phyloP scores from a whole-genome alignment of 1,140 invertebrate genomes.

The Anoplolepis gracilipes region DNA sequence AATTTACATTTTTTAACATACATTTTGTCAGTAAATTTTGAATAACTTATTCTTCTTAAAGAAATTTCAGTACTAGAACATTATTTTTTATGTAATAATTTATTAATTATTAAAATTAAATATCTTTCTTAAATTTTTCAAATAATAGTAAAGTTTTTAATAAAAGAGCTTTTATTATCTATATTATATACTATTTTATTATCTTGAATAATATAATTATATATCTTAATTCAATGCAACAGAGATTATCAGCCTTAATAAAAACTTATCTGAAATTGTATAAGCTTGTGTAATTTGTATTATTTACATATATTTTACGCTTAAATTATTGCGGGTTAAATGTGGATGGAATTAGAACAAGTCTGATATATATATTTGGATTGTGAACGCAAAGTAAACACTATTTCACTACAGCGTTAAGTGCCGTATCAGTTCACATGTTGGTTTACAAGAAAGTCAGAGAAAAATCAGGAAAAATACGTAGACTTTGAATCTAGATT shows the following conservation, averaged over 20 bases:
- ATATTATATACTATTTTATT: too few relatives aligned
- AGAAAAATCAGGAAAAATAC: slow-evolving; percentile 41
- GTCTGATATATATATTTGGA: background rate
- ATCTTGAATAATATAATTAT: background rate
- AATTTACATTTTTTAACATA: too few relatives aligned
- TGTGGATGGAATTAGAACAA: slow-evolving; percentile 12
- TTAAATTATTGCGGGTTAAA: background rate
- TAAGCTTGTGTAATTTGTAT: background rate
- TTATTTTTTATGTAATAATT: background rate
- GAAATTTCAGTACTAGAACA: too few relatives aligned
- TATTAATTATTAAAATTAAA: background rate
- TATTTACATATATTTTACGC: background rate
- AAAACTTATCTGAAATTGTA: background rate
- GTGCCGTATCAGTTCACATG: slow-evolving; percentile 16
- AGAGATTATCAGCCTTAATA: background rate
- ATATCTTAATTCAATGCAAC: background rate
- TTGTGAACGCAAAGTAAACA: slow-evolving; percentile 11
- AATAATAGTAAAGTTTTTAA: too few relatives aligned
- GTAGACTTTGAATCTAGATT: slow-evolving; percentile 40
- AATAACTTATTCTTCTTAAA: too few relatives aligned
- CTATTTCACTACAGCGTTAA: slow-evolving; percentile 28
- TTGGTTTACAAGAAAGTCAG: slow-evolving; percentile 6
- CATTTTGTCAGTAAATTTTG: too few relatives aligned
- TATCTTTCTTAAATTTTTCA: background rate
- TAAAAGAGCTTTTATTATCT: background rate